phyloP scores from a whole-genome alignment of 2,888 invertebrate species.

The Phlogophora meticulosa region DNA sequence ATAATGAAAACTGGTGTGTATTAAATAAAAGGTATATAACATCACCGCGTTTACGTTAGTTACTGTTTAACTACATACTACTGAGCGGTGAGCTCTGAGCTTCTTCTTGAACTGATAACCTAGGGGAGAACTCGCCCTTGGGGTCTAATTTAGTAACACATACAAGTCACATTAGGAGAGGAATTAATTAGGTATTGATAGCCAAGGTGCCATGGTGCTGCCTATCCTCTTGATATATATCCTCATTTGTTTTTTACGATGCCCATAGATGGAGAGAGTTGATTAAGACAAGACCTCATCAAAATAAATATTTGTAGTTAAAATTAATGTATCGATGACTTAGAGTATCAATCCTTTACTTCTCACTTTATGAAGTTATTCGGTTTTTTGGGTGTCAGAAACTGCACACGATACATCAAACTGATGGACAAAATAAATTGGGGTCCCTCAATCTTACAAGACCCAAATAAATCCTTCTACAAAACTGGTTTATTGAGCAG shows the following conservation, averaged over 20 bases:
- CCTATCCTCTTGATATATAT: too few relatives aligned
- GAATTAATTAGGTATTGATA: not conserved
- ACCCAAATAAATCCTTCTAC: constrained; percentile 39
- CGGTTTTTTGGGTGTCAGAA: constrained; percentile 6
- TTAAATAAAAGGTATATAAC: not conserved
- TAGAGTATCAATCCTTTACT: too few relatives aligned
- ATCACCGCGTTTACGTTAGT: not conserved
- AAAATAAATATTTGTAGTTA: not conserved
- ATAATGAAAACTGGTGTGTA: not conserved
- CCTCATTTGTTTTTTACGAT: not conserved
- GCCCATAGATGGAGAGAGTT: too few relatives aligned
- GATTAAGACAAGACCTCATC: not conserved
- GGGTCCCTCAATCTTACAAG: constrained; percentile 24
- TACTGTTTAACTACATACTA: too few relatives aligned
- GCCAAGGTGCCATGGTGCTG: not conserved
- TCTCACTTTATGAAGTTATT: not conserved
- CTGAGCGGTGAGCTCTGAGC: too few relatives aligned
- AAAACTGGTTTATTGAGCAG: constrained; percentile 15
- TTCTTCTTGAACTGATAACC: too few relatives aligned
- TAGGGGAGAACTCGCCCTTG: too few relatives aligned
- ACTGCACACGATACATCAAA: constrained; percentile 27
- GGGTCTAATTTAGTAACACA: not conserved
- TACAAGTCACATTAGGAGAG: not conserved
- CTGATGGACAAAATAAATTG: constrained; percentile 47
- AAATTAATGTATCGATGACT: too few relatives aligned